Percentiles rank a stretch among this genome's conserved stretches.
These are phyloP conservation scores for Clavelina lepadiformis DNA, from an alignment of 23 tunicate species.

Conservation along the genomic window DNA sequence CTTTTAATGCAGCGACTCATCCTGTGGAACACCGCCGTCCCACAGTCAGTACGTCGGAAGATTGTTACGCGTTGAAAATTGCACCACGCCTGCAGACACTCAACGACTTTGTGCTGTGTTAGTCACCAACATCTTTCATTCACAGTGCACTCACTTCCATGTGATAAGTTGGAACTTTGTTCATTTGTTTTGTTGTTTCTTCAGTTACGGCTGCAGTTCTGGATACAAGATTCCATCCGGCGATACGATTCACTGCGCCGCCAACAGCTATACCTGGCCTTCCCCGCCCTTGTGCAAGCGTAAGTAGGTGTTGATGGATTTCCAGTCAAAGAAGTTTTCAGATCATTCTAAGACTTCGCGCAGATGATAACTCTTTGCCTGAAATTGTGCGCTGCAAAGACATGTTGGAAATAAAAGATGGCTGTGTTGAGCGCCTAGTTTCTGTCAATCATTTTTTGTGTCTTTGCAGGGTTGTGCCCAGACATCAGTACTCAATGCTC, in stretches of 20 bases:
- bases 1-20: conserved; percentile 2
- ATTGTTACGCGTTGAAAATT: neutral
- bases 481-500: conserved; percentile 22
- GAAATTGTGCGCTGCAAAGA: too few species aligned
- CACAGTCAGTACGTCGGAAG: conserved; percentile 24
- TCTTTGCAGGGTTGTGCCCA: conserved; percentile 38
- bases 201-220: conserved; percentile 41
- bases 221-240: conserved; percentile 7
- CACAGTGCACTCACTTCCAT: too few species aligned
- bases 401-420: too few species aligned
- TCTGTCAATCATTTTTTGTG: neutral
- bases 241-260: conserved; percentile 34
- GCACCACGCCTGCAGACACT: conserved; percentile 7
- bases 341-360: too few species aligned
- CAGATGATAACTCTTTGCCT: too few species aligned
- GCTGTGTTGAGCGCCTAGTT: too few species aligned
- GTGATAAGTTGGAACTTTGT: too few species aligned
- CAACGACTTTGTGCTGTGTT: conserved; percentile 34
- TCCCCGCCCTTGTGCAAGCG: conserved; percentile 54
- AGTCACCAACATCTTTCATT: neutral
- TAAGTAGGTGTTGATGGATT: conserved; percentile 8
- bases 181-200: neutral
- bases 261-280: conserved; percentile 40
- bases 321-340: too few species aligned
- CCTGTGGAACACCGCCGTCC: conserved; percentile 21